Base-by-base conservation (phyloP, 2,888 invertebrate genomes). In the Osedax fenrisi region DNA sequence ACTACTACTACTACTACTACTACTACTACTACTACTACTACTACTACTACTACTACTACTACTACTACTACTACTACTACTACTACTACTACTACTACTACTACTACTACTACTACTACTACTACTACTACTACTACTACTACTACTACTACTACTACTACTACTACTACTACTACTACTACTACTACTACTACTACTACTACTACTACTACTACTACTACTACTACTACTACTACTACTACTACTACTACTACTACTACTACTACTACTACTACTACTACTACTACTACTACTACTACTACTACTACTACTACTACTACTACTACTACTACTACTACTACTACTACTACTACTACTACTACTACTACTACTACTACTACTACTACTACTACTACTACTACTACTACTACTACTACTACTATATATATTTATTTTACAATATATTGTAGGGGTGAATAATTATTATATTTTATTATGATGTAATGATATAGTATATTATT, bases 1-100 rank as follows among this genome's bases (percentile, higher is more conserved):
- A 64, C 64, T 64, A 64, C 64, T 64, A 64, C 64, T 64, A 64
- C 64, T 64, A 64, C 64, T 64, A 64, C 64, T 64, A 64, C 64
- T 64, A 64, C 64, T 64, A 64, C 64, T 64, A 64, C 64, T 64
- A 64, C 64, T 64, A 64, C 64, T 64, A 64, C 64, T 64, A 64
- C 64, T 64, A 64, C 64, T 64, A 64, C 64, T 64, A 64, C 64
- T 64, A 64, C 64, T 64, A 64, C 64, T 64, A 64, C 64, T 64
- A 64, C 64, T 64, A 64, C 64, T 64, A 64, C 64, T 64, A 64
- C 64, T 64, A 64, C 64, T 64, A 64, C 64, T 64, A 64, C 64
- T 64, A 64, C 64, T 64, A 64, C 64, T 64, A 64, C 64, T 64
- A 64, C 64, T 64, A 64, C 64, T 64, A 64, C 64, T 64, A 64